A percentile compares a stretch with the other conserved stretches of the same genome.
Evolutionary conservation across 2,113 vertebrate species (phyloP).

Genomic region (Malurus elegans): DNA sequence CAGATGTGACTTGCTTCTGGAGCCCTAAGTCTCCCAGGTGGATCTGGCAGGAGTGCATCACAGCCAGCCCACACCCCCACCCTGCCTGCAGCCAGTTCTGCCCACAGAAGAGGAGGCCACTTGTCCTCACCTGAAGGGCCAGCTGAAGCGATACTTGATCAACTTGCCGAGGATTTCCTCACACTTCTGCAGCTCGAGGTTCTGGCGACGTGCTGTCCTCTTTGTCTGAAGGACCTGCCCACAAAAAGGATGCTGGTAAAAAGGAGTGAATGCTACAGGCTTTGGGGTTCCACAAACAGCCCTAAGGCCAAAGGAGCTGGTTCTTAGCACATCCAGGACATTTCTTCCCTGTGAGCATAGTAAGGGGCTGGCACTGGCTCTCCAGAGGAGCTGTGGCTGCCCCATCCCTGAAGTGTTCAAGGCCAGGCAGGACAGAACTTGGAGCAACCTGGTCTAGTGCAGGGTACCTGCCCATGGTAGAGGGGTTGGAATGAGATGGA

Average conservation of each 20-base stretch:
- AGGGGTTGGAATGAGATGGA: background rate
- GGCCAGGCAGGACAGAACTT: background rate
- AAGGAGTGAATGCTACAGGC: background rate
- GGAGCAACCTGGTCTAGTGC: background rate
- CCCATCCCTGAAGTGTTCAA: background rate
- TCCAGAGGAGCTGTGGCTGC: background rate
- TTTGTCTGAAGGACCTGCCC: conserved; percentile 86
- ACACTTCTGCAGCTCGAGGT: conserved; percentile 87
- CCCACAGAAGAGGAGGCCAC: background rate
- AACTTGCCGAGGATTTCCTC: conserved; percentile 92
- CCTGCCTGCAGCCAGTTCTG: background rate
- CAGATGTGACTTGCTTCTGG: background rate
- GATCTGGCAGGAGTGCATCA: background rate
- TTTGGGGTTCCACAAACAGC: background rate
- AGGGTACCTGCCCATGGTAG: background rate
- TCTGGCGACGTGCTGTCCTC: conserved; percentile 76
- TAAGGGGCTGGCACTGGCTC: background rate
- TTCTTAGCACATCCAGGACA: background rate
- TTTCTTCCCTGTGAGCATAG: background rate
- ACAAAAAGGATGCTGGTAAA: background rate
- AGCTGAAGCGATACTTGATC: conserved; percentile 92
- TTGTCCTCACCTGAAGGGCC: conserved; percentile 91
- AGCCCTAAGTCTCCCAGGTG: background rate
- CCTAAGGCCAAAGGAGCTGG: background rate
- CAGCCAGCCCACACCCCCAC: background rate